Base-by-base conservation (phyloP, 2,113 vertebrate genomes). In the Egretta garzetta region DNA sequence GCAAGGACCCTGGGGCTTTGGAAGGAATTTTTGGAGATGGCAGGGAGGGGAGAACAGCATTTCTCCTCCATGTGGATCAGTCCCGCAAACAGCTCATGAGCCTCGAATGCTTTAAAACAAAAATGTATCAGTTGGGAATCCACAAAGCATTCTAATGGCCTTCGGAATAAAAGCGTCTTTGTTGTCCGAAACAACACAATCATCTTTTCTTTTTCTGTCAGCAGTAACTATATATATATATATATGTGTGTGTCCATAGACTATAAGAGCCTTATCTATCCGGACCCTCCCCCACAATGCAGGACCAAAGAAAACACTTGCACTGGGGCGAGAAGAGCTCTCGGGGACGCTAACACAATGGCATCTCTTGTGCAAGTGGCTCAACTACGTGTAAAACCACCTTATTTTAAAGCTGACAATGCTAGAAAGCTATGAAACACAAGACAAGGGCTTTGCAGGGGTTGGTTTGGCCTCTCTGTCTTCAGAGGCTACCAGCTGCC, bases 121-220 rank as follows among this genome's bases (percentile, higher is more conserved):
- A 95, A 96, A 96, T 94, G 91, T 67, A 90, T 94, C 92, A 92
- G 89, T n/a, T 93, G 74, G 68, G 89, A 95, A 95, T 67, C 59
- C 80, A 50, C 81, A 88, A 83, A 90, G 95, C 96, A 79, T 96
- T 93, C 92, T 95, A 68, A 94, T 72, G 67, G 94, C 52, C 50
- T 64, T 37, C 12, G 3, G 35, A 6, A 71, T 85, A 89, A 94
- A 91, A 93, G 88, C 37, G 60, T 58, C 92, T 96, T 94, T 97
- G 96, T 97, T 90, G 84, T 76, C 88, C 89, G 0, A 79, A 96
- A 91, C 77, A 82, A 83, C 74, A 97, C 97, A 97, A 97, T 96
- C 88, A 96, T 96, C 96, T 97, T 96, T 97, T 97, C 93, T 97
- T 95, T 80, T 75, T 76, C 88, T 95, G 77, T 93, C 71, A 85